These are phyloP conservation scores for Lagopus leucura DNA, from an alignment of 2,113 vertebrate genomes.

Conservation along the genomic window DNA sequence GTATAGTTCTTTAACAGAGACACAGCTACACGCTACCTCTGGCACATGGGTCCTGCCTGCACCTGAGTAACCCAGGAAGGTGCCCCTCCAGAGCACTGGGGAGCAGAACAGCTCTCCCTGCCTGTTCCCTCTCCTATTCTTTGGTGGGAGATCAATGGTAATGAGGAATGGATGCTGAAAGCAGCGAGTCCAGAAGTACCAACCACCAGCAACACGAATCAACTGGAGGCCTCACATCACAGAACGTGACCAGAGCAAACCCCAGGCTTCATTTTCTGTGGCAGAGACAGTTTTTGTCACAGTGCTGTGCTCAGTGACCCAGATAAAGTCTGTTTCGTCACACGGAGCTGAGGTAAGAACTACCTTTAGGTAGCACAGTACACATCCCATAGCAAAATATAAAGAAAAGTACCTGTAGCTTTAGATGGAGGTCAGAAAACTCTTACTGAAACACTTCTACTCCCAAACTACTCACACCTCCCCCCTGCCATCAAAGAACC, in stretches of 20 bases:
- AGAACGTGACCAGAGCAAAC: neutral
- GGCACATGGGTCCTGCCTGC: fast-evolving
- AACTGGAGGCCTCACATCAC: neutral
- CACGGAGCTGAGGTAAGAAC: neutral
- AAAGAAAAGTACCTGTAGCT: neutral
- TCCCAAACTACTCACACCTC: fast-evolving
- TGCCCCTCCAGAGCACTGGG: fast-evolving
- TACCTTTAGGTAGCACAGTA: neutral
- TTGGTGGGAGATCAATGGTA: neutral
- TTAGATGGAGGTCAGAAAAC: neutral
- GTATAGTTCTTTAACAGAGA: neutral
- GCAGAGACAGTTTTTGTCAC: neutral
- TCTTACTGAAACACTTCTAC: neutral
- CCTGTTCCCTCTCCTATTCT: neutral
- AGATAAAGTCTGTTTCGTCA: neutral
- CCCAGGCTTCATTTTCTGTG: neutral
- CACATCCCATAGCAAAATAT: neutral
- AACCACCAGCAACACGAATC: neutral
- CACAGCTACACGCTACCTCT: neutral
- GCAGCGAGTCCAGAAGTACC: neutral
- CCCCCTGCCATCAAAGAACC: neutral
- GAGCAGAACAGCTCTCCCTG: fast-evolving
- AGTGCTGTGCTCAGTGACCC: neutral
- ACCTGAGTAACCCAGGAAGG: neutral
- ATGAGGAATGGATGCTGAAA: neutral